Conservation (phyloP, 2,113 vertebrate genomes). For the Sebastes schlegelii region DNA sequence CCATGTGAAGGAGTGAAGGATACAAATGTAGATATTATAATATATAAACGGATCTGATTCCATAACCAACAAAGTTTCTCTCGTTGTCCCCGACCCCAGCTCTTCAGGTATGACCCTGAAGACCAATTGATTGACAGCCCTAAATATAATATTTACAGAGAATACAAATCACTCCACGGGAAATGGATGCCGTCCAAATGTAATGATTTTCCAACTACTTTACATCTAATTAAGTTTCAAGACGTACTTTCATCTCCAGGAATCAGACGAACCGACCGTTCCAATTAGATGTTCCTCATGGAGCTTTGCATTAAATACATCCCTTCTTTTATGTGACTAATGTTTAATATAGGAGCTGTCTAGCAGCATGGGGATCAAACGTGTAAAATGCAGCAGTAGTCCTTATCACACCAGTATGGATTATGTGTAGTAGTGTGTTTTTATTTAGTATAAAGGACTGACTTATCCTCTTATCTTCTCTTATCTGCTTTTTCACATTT, state of each 20-base stretch:
- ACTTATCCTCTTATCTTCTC: slow-evolving; percentile 5
- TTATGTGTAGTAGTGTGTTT: not conserved
- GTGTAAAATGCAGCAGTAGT: not conserved
- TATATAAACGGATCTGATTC: not conserved
- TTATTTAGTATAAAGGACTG: not conserved
- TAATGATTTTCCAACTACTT: not conserved
- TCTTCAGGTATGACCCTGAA: no score
- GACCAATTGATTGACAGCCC: not conserved
- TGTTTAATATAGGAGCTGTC: not conserved
- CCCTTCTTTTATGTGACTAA: not conserved
- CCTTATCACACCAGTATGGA: not conserved
- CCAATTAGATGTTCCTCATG: not conserved
- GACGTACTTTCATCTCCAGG: not conserved
- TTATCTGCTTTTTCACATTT: not conserved
- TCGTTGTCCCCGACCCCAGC: no score
- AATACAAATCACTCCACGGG: not conserved
- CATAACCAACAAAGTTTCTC: no score
- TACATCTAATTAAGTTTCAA: slow-evolving; percentile 2
- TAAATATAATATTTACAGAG: not conserved
- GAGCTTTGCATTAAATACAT: not conserved
- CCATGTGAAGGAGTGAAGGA: not conserved
- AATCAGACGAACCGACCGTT: not conserved
- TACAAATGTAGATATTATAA: not conserved
- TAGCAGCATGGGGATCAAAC: not conserved
- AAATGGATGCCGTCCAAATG: not conserved